Conservation (phyloP, 2,797 vertebrate species). For the Astyanax mexicanus region DNA sequence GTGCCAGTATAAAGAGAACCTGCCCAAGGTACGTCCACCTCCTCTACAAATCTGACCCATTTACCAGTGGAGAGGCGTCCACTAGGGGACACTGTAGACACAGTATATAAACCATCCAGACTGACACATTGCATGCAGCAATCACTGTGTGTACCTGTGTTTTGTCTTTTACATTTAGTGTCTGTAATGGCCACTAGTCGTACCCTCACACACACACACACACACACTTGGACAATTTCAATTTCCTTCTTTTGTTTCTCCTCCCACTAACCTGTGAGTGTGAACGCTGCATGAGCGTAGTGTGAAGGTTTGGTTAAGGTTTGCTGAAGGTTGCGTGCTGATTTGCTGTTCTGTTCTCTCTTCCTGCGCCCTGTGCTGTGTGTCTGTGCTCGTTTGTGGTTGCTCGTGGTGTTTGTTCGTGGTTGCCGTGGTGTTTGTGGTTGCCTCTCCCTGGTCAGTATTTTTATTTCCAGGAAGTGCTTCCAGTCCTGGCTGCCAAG, state of each 20-base stretch:
- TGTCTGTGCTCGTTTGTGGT: slow-evolving; percentile 82
- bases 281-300: slow-evolving; percentile 57
- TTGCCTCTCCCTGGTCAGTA: slow-evolving; percentile 97
- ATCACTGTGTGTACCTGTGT: slow-evolving; percentile 28
- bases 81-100: slow-evolving; percentile 35
- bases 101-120: neutral
- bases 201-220: slow-evolving; percentile 7
- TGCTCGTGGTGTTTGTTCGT: slow-evolving; percentile 68
- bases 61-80: neutral
- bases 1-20: slow-evolving; percentile 97
- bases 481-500: slow-evolving; percentile 96
- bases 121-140: slow-evolving; percentile 44
- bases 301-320: slow-evolving; percentile 58
- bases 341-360: slow-evolving; percentile 83
- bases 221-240: slow-evolving; percentile 5
- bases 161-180: neutral
- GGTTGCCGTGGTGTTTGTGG: slow-evolving; percentile 80
- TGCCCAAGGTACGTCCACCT: slow-evolving; percentile 91
- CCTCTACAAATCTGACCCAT: neutral
- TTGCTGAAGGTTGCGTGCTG: slow-evolving; percentile 72
- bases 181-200: slow-evolving; percentile 13
- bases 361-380: slow-evolving; percentile 77
- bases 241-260: slow-evolving; percentile 42
- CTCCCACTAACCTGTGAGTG: slow-evolving; percentile 51
- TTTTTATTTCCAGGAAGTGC: slow-evolving; percentile 99